Evolutionary conservation across 2,797 vertebrate species (phyloP), one percentile per base, ranked within the genome.

Genomic region (Nannoperca australis): DNA sequence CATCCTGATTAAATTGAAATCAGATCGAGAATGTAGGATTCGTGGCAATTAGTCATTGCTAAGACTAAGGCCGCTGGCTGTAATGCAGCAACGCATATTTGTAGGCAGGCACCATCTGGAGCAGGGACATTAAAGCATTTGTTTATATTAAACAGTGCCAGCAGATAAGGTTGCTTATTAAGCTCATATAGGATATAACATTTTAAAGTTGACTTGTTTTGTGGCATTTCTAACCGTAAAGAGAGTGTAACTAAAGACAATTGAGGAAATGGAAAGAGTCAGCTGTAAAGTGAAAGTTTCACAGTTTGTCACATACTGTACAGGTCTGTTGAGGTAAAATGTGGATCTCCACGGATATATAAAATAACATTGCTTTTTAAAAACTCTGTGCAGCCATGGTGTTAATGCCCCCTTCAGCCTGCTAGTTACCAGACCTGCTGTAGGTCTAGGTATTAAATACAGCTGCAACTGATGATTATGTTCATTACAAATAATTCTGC

Each of bases 21-120:
- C 15, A 49, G 2, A 34, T 70, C 30, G 56, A 63, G 13, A 65
- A 67, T 27, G 1, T 18, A 7, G 18, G 20, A 51, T 68, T 32
- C 65, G 10, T 42, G 27, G 30, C 22, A 70, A 42, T 47, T 62
- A 62, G 53, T 82, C 15, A 30, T 72, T 42, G 36, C 11, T 32
- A 32, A 53, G 8, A 44, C 24, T 24, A 17, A 62, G 14, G 22
- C 63, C 67, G 79, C 15, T 70, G 80, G 59, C 73, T 66, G 54
- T 42, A 64, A 50, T 66, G 53, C 58, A 76, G 67, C 61, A 81
- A 65, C 73, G 83, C 65, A 75, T 90, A 79, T 83, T 74, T 82
- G 32, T 77, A 67, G 67, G 67, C 59, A 67, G 67, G 67, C 59
- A 63, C 64, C 82, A 86, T 84, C 78, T 90, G 83, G 69, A 79